Base-by-base conservation (phyloP, 1,140 invertebrate genomes). In the Drosophila arawakana region DNA sequence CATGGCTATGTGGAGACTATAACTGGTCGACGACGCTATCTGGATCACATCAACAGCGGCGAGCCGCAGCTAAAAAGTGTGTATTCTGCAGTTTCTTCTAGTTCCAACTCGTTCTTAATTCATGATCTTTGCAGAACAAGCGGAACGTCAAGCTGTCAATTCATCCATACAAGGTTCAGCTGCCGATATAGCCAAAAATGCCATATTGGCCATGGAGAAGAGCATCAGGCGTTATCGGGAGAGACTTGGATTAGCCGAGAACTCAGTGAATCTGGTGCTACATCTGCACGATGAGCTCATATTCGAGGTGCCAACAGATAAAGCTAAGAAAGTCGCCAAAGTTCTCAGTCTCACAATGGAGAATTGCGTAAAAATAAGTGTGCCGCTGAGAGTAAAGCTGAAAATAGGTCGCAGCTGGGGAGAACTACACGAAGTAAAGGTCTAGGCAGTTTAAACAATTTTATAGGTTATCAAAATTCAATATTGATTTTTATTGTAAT, bases 221-320 rank as follows among this genome's bases (percentile, higher is more conserved):
- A 93, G 81, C 91, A 95, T 60, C 67, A 74, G 13, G 50, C 91
- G 69, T 11, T 80, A 75, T 65, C 67, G 73, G 25, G 79, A 66
- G 66, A 92, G 74, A 39, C 90, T 80, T 62, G 93, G 82, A 21
- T 93, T 92, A 41, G 78, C 73, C 9, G 66, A 54, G 70, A 71
- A 72, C 4, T 50, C 72, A 52, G 92, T 81, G 74, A 91, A 90
- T 70, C 93, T 99, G 15, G 94, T 99, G 3, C 93, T 99, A 41
- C 97, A 99, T 91, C 93, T 99, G 73, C 98, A 99, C 91, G 98
- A 99, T 93, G 98, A 99, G 94, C 93, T 99, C 1, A 95, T 99
- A 25, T 99, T 97, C 88, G 98, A 99, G 94, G 97, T 98, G 67
- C 93, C 93, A 13, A 76, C 93, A 72, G 88, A 93, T 10, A 94